Evolutionary conservation across 2,888 invertebrate species (phyloP).

Genomic region (Heteromyza rotundicornis): DNA sequence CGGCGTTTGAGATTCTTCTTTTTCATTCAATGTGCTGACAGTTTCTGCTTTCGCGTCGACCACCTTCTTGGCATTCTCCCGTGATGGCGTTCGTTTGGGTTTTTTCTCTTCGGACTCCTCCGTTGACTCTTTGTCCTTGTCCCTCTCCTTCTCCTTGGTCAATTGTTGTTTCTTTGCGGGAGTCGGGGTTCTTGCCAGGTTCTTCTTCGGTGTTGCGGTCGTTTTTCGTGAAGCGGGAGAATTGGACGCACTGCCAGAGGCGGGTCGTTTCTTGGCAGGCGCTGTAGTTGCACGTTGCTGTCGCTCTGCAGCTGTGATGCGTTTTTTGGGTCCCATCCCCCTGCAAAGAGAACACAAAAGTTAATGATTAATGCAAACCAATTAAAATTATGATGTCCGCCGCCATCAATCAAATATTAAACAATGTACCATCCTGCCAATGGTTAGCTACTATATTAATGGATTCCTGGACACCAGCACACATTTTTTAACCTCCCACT

Average conservation of each 20-base stretch:
- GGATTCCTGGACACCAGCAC: too few relatives aligned
- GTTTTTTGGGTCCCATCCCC: conserved; percentile 59
- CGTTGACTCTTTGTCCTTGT: conserved; percentile 18
- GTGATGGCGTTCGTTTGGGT: conserved; percentile 29
- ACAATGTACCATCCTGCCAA: background rate
- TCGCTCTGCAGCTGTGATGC: conserved; percentile 55
- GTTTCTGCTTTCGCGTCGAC: conserved; percentile 6
- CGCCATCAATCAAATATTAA: background rate
- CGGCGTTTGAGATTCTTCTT: conserved; percentile 24
- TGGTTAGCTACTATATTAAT: too few relatives aligned
- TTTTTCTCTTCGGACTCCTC: conserved; percentile 17
- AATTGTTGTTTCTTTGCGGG: conserved; percentile 27
- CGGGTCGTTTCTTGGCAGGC: conserved; percentile 45
- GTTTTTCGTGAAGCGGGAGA: conserved; percentile 36
- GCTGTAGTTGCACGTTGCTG: conserved; percentile 46
- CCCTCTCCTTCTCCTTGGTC: conserved; percentile 18
- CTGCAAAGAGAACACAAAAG: conserved; percentile 29
- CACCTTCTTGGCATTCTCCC: conserved; percentile 29
- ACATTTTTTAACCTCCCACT: too few relatives aligned
- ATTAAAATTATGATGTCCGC: too few relatives aligned
- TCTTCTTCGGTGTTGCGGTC: conserved; percentile 18
- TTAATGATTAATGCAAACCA: too few relatives aligned
- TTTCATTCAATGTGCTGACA: background rate
- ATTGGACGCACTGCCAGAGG: conserved; percentile 31
- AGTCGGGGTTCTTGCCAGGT: conserved; percentile 13